Evolutionary conservation across 1,140 invertebrate species (phyloP), one percentile per base, ranked within the genome.

Genomic region (Cheumatopsyche charites): DNA sequence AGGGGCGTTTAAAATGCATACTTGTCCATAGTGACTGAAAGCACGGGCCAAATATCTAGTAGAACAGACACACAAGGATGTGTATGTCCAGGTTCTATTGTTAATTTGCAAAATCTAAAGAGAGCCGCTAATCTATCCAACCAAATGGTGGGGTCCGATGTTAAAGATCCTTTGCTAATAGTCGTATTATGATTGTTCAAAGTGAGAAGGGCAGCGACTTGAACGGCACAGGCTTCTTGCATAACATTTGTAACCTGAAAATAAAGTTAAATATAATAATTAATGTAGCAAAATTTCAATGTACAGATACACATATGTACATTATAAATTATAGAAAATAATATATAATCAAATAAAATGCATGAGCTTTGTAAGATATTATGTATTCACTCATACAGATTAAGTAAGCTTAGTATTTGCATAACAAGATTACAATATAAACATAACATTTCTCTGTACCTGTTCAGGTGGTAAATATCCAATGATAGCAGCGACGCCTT

Each of bases 101-200:
- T 85, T 45, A 83, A 82, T 83, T 83, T 45, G 89, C 88, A 89
- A 81, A 93, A 88, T 72, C 92, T 90, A 82, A 98, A 97, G 73
- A 99, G 89, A 49, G 94, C 91, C 17, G 96, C 90, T 69, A 98
- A 84, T 77, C 96, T 87, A 85, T 98, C 96, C 45, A 99, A 83
- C 94, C 95, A 98, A 70, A 94, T 84, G 19, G 90, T 90, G n/a
- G 96, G 96, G 86, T 98, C 95, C 42, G 82, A 86, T n/a, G n/a
- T n/a, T 76, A 89, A 76, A 29, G 82, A 75, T 81, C 82, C 66
- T 69, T 76, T 74, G 55, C 43, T 73, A 41, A 77, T 71, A 63
- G 67, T 43, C 75, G 77, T 55, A 67, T 67, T 73, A 80, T 80
- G 36, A 83, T 80, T 74, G 88, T 82, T 80, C 70, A 92, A 79